Base-by-base conservation (phyloP, 2,888 invertebrate species). In the Volucella bombylans region DNA sequence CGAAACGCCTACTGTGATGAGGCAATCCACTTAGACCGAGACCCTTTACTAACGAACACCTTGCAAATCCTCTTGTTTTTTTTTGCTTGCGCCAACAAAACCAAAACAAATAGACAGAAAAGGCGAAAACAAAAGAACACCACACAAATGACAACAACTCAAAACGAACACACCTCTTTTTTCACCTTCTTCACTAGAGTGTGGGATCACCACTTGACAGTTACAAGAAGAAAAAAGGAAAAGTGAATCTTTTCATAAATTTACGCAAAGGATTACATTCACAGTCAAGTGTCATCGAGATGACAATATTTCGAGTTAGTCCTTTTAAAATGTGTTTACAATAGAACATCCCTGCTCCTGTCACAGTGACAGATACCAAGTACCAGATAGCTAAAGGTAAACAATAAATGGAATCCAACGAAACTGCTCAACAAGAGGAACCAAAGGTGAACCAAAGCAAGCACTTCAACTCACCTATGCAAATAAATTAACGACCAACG, bases 261-360 rank as follows among this genome's bases (percentile, higher is more conserved):
- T 50, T 85, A 59, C 68, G 39, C 72, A 85, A 81, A 80, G 85
- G 85, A 85, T 85, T 85, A 85, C 52, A 81, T 64, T 68, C 71
- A 68, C 61, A 41, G 31, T 81, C 76, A 77, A 85, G 85, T 77
- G 72, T 77, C 64, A 76, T 85, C 23, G 52, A 72, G 62, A 85
- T 81, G 85, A 85, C 85, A 85, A 85, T 77, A 77, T 81, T 85
- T 72, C 76, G 31, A 72, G 81, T 85, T 81, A 85, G 81, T 85
- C 76, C 81, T 85, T 76, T 72, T 76, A n/a, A 47, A 38, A 39
- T 23, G 41, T 15, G 55, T 55, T 14, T 49, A 50, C 64, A 50
- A 9, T 23, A 38, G 11, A 31, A 12, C 12, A 43, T 23, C 45
- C 54, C 31, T 72, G 64, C 73, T 69, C 62, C 79, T 68, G 73